Base-by-base conservation (phyloP, 2,797 vertebrate species). In the Carapus acus region DNA sequence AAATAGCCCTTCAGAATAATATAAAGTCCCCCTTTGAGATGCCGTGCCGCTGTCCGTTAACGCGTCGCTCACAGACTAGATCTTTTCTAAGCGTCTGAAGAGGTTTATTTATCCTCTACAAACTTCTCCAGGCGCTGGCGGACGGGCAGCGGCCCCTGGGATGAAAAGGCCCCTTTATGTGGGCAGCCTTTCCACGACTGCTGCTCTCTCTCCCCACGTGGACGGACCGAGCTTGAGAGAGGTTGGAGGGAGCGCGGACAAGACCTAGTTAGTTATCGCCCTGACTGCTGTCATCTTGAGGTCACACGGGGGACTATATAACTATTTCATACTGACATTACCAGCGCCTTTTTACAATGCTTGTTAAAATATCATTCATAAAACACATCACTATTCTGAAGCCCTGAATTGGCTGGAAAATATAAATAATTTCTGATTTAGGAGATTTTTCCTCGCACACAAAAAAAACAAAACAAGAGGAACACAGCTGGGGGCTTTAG, bases 91-190 rank as follows among this genome's bases (percentile, higher is more conserved):
- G 54, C 37, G 52, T 67, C 79, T 81, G 64, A 80, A 81, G 78
- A 83, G 75, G 78, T 85, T 84, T 83, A 83, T 87, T 86, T 84
- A 86, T 83, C 77, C 82, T 79, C 73, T 15, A 64, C 79, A 79
- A 83, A 82, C 76, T 74, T 65, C 53, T 80, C 52, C 71, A 64
- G 69, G 69, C 73, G 72, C 81, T 58, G 65, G 54, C 58, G 39
- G 63, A 65, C 74, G 62, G 71, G 62, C 67, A 42, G 71, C 19
- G 18, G 76, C 70, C 71, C 59, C 46, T 2, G 67, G 77, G 65
- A 80, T 81, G 69, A 84, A 85, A 82, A 76, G 75, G 37, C 38
- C 73, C 76, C 77, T 82, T 84, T 83, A 83, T 83, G 73, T 69
- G 59, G 69, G 43, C 24, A 62, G 73, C 59, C 62, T 73, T 71